Conservation (phyloP, 2,797 vertebrate species). For the Enteromius argenteus region DNA sequence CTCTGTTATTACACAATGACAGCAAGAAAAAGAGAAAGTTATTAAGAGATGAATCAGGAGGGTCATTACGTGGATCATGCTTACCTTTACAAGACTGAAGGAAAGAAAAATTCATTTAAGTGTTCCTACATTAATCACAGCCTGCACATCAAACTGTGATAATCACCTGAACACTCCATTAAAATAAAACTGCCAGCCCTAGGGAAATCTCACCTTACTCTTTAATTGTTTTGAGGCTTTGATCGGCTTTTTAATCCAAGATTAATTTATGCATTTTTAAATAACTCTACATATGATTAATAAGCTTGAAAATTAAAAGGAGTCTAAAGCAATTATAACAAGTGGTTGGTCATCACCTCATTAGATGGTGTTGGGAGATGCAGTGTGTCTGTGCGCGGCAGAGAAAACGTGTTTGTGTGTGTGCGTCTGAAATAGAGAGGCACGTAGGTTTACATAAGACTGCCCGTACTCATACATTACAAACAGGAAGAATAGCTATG, state of each 20-base stretch:
- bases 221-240: constrained; percentile 99
- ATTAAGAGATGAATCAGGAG: constrained; percentile 73
- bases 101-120: constrained; percentile 89
- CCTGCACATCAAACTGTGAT: constrained; percentile 94
- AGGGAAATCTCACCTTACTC: constrained; percentile 99
- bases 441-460: constrained; percentile 45
- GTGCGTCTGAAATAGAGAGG: constrained; percentile 61
- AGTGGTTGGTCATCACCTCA: constrained; percentile 99
- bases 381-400: constrained; percentile 72
- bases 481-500: constrained; percentile 12
- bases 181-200: constrained; percentile 98
- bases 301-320: constrained; percentile 99
- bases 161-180: constrained; percentile 99
- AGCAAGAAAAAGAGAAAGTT: constrained; percentile 48
- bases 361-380: constrained; percentile 91
- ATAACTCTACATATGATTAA: constrained; percentile 99
- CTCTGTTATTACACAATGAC: constrained; percentile 35
- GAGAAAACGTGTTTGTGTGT: constrained; percentile 46
- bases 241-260: constrained; percentile 99
- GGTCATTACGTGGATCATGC: constrained; percentile 89
- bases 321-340: constrained; percentile 99
- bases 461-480: constrained; percentile 31
- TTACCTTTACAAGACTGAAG: constrained; percentile 79
- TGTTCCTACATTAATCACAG: constrained; percentile 99
- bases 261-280: constrained; percentile 99